Base-by-base conservation (phyloP, 2,888 invertebrate genomes). In the Meandrusa payeni region DNA sequence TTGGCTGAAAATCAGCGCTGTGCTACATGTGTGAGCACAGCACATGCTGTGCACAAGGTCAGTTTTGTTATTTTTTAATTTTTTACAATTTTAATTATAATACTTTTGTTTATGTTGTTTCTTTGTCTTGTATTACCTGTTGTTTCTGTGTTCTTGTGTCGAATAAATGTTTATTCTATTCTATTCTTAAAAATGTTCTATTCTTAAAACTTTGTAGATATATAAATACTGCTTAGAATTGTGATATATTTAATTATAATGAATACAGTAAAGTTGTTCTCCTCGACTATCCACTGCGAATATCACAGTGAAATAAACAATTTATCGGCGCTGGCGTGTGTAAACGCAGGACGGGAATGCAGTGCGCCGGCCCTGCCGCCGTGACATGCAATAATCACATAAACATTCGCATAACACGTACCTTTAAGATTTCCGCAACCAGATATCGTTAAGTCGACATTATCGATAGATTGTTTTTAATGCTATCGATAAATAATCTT, bases 271-370 rank as follows among this genome's bases (percentile, higher is more conserved):
- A 17, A 7, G 5, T 2, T 1, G 10, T 32, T 31, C 6, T 28
- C 4, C 17, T 5, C 41, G 36, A 36, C 36, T 23, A 27, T 42
- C 9, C 31, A 12, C 20, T 11, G 23, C 5, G 23, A 23, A 29
- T 29, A 29, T 29, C 9, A 27, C 27, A 29, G 17, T 7, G 36
- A 37, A 37, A 42, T 42, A 42, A 42, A 42, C 36, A 42, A 42
- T 42, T 43, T 43, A 43, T 43, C 32, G 32, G 13, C 10, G 23
- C 28, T 10, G 26, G 43, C 13, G 32, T 26, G 43, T 38, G 43
- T 43, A 43, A 43, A 43, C 37, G 43, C 12, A 26, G 31, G 20
- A 15, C 43, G 31, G 37, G 43, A 43, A 43, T 38, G 43, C 26
- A 20, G 23, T 11, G 11, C 27, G 1, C 33, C 7, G 22, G 5